phyloP scores from a whole-genome alignment of 2,797 vertebrate species.

The Xiphorhynchus erythropygius region DNA sequence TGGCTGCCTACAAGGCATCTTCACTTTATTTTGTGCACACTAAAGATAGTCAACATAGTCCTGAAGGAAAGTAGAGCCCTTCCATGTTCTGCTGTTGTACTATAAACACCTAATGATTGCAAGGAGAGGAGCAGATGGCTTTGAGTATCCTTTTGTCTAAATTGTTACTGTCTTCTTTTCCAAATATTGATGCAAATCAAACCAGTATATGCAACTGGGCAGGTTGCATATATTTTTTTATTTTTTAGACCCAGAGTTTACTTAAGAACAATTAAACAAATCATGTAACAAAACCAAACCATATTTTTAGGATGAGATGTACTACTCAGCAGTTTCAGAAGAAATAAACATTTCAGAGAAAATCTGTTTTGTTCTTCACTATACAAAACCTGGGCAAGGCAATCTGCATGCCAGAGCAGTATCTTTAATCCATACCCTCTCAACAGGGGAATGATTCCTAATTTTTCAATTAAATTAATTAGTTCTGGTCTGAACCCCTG shows the following conservation, averaged over 20 bases:
- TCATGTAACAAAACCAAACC: not conserved
- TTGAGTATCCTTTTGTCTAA: not conserved
- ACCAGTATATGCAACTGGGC: not conserved
- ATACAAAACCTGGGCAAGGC: not conserved
- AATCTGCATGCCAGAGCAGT: not conserved
- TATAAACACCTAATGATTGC: rapidly evolving
- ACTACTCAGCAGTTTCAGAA: not conserved
- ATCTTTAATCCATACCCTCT: not conserved
- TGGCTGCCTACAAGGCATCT: not conserved
- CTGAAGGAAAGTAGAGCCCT: not conserved
- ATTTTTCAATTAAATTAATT: not conserved
- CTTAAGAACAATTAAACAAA: not conserved
- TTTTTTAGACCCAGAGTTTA: not conserved
- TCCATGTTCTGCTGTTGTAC: not conserved
- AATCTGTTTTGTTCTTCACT: not conserved
- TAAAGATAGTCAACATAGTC: not conserved
- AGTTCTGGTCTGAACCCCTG: not conserved
- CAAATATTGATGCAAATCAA: not conserved
- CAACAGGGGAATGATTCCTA: not conserved
- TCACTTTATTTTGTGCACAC: not conserved
- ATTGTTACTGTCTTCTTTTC: not conserved
- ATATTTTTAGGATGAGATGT: not conserved
- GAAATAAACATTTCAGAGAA: not conserved
- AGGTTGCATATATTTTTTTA: not conserved
- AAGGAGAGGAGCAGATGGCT: not conserved